Percentiles rank a stretch among this genome's conserved stretches.
Conservation (phyloP, 2,113 vertebrate species). For the Mixornis gularis region DNA sequence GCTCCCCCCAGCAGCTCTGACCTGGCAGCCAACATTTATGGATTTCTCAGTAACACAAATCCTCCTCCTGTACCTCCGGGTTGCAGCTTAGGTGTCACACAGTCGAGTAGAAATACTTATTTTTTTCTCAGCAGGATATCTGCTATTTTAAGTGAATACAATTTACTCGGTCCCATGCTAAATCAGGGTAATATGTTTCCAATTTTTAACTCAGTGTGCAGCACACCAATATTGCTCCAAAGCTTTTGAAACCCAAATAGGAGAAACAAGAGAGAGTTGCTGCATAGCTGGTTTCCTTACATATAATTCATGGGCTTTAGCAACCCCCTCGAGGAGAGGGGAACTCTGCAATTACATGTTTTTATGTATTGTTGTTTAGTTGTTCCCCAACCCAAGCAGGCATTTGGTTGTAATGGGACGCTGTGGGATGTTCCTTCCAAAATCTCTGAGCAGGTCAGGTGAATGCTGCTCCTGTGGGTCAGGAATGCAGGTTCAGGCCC, state of each 20-base stretch:
- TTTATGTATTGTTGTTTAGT: background rate
- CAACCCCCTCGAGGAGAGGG: background rate
- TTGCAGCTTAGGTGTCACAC: conserved; percentile 7
- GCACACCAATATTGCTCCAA: background rate
- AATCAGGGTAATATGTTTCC: conserved; percentile 40
- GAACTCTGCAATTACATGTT: fast-evolving
- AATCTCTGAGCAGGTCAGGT: background rate
- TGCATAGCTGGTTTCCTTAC: background rate
- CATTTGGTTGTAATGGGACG: background rate
- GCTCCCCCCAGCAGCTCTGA: background rate
- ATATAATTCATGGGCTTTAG: background rate
- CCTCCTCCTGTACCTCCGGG: background rate
- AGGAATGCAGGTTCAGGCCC: background rate
- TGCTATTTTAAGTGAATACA: conserved; percentile 37
- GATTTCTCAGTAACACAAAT: background rate
- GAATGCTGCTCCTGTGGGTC: background rate
- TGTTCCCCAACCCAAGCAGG: fast-evolving
- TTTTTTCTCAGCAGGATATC: conserved; percentile 40
- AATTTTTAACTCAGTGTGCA: conserved; percentile 49
- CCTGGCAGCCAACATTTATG: background rate
- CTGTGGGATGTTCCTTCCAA: background rate
- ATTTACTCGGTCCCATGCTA: conserved; percentile 39
- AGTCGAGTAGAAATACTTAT: conserved; percentile 16
- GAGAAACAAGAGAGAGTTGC: background rate
- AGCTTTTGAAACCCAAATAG: conserved; percentile 25